phyloP scores from a whole-genome alignment of 2,113 vertebrate genomes.

The Ranitomeya variabilis region DNA sequence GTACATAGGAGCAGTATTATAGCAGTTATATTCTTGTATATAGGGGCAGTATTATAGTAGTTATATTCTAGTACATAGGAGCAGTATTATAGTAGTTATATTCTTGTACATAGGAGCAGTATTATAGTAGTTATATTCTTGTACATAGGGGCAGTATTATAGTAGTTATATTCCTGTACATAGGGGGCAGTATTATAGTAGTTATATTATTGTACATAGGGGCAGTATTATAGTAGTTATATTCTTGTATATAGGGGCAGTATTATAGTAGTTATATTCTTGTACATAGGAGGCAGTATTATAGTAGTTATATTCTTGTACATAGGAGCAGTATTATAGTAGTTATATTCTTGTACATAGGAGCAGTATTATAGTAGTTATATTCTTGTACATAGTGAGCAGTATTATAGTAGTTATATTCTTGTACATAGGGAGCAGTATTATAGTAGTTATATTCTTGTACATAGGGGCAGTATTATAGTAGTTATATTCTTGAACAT shows the following conservation, averaged over 20 bases:
- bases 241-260: not conserved
- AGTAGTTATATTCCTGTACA: not conserved
- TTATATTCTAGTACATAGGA: not conserved
- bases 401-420: conserved; percentile 13
- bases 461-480: not conserved
- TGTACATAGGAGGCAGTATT: not conserved
- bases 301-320: not conserved
- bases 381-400: not conserved
- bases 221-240: not conserved
- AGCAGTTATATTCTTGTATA: too few species aligned
- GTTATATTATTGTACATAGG: not conserved
- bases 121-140: not conserved
- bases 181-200: not conserved
- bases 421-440: not conserved
- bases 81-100: not conserved
- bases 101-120: not conserved
- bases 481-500: too few species aligned
- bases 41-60: not conserved
- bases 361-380: not conserved
- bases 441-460: too few species aligned
- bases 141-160: not conserved
- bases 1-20: too few species aligned
- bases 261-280: not conserved
- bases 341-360: not conserved
- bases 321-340: not conserved